phyloP scores from a whole-genome alignment of 35 echinoderm and acorn worm genomes.

The Stichopus chloronotus region DNA sequence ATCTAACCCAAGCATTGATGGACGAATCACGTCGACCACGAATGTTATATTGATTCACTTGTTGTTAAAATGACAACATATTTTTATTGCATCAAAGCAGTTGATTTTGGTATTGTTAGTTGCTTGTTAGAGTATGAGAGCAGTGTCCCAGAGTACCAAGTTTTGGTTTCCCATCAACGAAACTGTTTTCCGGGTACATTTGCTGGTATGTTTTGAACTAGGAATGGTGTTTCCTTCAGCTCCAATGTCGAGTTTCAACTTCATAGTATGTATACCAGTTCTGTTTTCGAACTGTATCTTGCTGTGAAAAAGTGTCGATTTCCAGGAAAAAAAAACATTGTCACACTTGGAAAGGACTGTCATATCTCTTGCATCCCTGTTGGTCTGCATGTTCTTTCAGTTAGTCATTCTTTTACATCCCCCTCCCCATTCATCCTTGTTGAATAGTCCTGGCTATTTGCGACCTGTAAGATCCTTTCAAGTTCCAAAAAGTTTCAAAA shows the following conservation, averaged over 20 bases:
- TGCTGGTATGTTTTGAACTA: not conserved
- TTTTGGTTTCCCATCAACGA: not conserved
- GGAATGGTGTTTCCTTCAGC: constrained; percentile 13
- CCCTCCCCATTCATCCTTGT: too few relatives aligned
- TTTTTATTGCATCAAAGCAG: not conserved
- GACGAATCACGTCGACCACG: not conserved
- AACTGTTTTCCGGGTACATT: constrained; percentile 2
- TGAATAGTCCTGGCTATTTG: too few relatives aligned
- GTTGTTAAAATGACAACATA: not conserved
- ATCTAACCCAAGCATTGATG: constrained; percentile 17
- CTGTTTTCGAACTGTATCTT: not conserved
- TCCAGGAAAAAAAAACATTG: too few relatives aligned
- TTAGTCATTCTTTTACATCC: too few relatives aligned
- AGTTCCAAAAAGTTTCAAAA: too few relatives aligned
- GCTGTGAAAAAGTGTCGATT: not conserved
- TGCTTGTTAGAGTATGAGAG: not conserved
- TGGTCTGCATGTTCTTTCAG: too few relatives aligned
- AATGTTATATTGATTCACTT: not conserved
- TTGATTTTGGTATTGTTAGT: not conserved
- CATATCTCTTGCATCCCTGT: too few relatives aligned
- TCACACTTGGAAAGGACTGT: too few relatives aligned
- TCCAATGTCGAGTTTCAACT: constrained; percentile 26
- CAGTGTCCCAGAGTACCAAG: not conserved
- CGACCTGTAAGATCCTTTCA: too few relatives aligned
- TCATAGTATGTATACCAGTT: not conserved